Evolutionary conservation across 2,113 vertebrate genomes (phyloP), one percentile per base, ranked within the genome.

Genomic region (Alectura lathami): DNA sequence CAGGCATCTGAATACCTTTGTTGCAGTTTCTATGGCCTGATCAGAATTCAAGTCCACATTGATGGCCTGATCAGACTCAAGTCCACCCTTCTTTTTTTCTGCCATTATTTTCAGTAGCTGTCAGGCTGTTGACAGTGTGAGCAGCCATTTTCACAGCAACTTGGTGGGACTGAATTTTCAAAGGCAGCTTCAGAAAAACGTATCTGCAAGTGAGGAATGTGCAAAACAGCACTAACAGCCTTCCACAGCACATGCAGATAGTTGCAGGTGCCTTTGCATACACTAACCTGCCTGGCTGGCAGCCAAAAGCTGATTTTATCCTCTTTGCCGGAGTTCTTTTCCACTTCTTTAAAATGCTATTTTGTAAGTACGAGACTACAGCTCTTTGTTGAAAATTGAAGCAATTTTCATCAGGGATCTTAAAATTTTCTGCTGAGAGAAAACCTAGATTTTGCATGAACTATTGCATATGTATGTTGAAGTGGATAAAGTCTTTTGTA

Each of bases 401-500:
- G 34, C 30, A 48, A 6, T 62, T 56, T 62, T 63, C 17, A 32
- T 63, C 15, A 20, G 30, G 30, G 26, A 40, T 62, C 8, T 54
- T 22, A 50, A 51, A 29, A 29, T 57, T 66, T 82, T 51, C 20
- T 36, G 7, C 7, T 51, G 42, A 17, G 24, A 32, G 51, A 54
- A 54, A 38, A 8, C 13, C 40, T 34, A 66, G 9, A 17, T 72
- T 48, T 83, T 22, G 40, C 32, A 10, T 24, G 13, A 38, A 40
- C 38, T 47, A 3, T 12, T 63, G 22, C 2, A 1, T 42, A 17
- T 38, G 43, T 1, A 0, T 30, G 26, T 30, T 9, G 45, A 29
- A 11, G 3, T 47, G 50, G 43, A 11, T 47, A 40, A 38, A 30
- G 50, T 26, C 11, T 43, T 42, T 26, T 42, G 30, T 16, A 42